Percentiles rank a stretch among this genome's conserved stretches.
These are phyloP conservation scores for Diaperis boleti DNA, from an alignment of 2,888 invertebrate genomes.

Conservation along the genomic window DNA sequence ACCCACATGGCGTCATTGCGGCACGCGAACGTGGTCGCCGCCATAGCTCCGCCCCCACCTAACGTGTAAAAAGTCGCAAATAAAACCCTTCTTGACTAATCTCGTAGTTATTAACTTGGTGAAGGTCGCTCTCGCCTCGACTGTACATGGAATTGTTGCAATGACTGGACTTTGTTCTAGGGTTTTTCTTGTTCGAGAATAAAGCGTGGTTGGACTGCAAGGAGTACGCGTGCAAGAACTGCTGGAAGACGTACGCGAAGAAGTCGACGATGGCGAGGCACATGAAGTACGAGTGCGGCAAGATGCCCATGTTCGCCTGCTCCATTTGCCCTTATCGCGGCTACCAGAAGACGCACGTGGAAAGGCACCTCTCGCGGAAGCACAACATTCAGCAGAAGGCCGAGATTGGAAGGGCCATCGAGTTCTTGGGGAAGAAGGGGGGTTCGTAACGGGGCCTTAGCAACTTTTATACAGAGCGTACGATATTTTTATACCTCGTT, in stretches of 20 bases:
- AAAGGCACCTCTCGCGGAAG: conserved; percentile 56
- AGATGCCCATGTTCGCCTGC: conserved; percentile 55
- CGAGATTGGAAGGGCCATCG: conserved; percentile 31
- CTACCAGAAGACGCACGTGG: conserved; percentile 59
- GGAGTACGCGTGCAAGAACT: conserved; percentile 47
- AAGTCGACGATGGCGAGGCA: conserved; percentile 53
- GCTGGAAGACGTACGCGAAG: conserved; percentile 51
- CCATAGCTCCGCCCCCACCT: neutral
- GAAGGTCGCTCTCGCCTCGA: conserved; percentile 22
- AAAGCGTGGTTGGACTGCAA: conserved; percentile 10
- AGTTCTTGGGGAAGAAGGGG: conserved; percentile 31
- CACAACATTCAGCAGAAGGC: conserved; percentile 52
- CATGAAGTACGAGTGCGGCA: conserved; percentile 56
- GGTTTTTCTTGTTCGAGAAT: conserved; percentile 31
- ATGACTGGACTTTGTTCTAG: conserved; percentile 30
- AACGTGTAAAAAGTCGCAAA: conserved; percentile 11
- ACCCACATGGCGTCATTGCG: conserved; percentile 30
- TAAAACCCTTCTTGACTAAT: neutral
- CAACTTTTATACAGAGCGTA: neutral
- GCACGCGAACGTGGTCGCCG: conserved; percentile 9
- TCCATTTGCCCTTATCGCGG: conserved; percentile 56
- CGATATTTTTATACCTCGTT: conserved; percentile 21
- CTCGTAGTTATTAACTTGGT: conserved; percentile 29
- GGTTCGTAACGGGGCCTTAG: conserved; percentile 7
- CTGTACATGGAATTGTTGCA: neutral